Conservation (phyloP, 2,797 vertebrate species). For the Arctocebus calabarensis region DNA sequence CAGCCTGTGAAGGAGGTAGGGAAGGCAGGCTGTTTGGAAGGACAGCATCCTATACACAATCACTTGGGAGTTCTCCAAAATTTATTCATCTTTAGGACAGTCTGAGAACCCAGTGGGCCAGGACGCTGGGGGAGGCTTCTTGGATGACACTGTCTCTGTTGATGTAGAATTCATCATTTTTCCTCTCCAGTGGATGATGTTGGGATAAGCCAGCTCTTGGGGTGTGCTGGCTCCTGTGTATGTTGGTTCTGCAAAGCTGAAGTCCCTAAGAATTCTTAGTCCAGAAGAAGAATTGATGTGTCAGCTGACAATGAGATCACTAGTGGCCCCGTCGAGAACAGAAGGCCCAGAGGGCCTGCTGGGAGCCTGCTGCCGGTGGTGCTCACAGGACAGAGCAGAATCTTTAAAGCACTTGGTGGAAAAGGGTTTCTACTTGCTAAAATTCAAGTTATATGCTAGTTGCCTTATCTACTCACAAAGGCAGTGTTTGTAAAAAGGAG, state of each 20-base stretch:
- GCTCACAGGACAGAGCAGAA: background rate
- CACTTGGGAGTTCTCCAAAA: background rate
- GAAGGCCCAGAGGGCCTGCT: background rate
- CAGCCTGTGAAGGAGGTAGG: background rate
- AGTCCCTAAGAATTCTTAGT: background rate
- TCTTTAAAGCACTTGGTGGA: background rate
- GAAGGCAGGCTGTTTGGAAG: background rate
- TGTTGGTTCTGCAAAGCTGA: background rate
- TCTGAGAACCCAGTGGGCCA: background rate
- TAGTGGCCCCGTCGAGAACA: accelerated
- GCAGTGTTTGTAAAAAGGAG: background rate
- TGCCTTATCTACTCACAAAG: background rate
- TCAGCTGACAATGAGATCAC: no score
- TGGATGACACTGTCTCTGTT: background rate
- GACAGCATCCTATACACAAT: background rate
- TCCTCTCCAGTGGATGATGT: background rate
- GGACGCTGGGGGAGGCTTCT: background rate
- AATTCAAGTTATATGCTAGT: background rate
- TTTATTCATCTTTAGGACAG: background rate
- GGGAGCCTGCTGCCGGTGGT: accelerated
- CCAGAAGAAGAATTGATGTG: background rate
- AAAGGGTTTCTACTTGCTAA: background rate
- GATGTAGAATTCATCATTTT: background rate
- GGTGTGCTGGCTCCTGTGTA: background rate
- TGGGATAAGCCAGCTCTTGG: background rate